Percentiles rank a stretch among this genome's conserved stretches.
Evolutionary conservation across 1,140 invertebrate species (phyloP).

Genomic region (Rhyzopertha dominica): DNA sequence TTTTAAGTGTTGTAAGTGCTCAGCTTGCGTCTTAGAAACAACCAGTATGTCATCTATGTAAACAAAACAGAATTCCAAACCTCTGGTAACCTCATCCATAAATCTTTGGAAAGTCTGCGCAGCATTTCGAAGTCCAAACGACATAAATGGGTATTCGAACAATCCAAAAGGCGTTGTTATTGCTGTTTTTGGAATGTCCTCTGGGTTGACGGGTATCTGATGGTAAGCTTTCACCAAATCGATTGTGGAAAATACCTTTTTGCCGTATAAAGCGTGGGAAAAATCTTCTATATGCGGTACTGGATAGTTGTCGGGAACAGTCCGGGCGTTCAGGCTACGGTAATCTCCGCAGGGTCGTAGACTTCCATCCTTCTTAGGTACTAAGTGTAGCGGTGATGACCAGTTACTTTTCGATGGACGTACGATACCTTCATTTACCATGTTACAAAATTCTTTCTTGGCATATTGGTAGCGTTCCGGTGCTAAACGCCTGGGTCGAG

Average conservation of each 20-base stretch:
- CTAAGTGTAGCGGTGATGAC: no score
- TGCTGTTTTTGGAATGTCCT: conserved; percentile 42
- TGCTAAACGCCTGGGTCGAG: no score
- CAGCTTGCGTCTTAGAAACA: conserved; percentile 9
- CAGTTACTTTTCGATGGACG: no score
- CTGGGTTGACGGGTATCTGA: conserved; percentile 38
- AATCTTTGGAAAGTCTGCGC: conserved; percentile 44
- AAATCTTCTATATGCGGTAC: conserved; percentile 33
- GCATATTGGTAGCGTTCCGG: no score
- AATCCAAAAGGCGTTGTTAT: conserved; percentile 39
- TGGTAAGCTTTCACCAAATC: conserved; percentile 49
- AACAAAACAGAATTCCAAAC: conserved; percentile 10
- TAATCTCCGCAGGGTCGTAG: no score
- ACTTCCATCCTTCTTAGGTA: no score
- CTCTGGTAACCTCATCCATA: conserved; percentile 27
- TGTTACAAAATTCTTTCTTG: no score
- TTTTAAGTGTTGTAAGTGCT: conserved; percentile 20
- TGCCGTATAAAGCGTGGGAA: conserved; percentile 36
- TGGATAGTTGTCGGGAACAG: conserved; percentile 39
- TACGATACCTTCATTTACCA: no score
- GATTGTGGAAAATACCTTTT: conserved; percentile 43
- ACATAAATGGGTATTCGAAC: conserved; percentile 42
- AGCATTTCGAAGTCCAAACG: conserved; percentile 42
- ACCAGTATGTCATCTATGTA: conserved; percentile 27
- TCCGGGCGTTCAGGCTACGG: conserved; percentile 43